phyloP scores from a whole-genome alignment of 2,888 invertebrate species.

The Morinoia aosen region DNA sequence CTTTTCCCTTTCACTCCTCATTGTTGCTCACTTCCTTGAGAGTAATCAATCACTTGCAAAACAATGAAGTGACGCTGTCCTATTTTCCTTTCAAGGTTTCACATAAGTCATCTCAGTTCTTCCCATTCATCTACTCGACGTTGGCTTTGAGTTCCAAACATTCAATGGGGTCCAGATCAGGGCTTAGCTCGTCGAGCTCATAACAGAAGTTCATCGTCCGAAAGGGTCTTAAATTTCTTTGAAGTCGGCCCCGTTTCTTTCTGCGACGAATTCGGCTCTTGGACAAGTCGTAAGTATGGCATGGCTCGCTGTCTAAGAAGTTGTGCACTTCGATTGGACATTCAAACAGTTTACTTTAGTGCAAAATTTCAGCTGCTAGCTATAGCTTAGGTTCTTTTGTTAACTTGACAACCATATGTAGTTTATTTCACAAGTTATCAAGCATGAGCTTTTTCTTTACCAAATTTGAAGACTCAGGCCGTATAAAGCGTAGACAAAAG shows the following conservation, averaged over 20 bases:
- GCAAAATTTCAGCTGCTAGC: no score
- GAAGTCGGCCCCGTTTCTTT: not conserved
- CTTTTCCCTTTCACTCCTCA: no score
- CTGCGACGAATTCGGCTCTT: not conserved
- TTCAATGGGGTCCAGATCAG: not conserved
- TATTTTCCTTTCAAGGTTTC: not conserved
- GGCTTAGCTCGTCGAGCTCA: not conserved
- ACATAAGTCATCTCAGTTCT: not conserved
- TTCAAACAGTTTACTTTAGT: no score
- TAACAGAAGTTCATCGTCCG: not conserved
- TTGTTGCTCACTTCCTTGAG: no score
- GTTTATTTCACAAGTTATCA: no score
- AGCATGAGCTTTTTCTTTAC: no score
- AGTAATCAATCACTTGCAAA: not conserved
- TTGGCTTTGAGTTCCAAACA: not conserved
- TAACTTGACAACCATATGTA: no score
- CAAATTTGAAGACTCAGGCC: no score
- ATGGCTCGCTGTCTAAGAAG: no score
- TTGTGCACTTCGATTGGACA: no score
- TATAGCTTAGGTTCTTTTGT: no score
- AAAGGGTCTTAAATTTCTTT: not conserved
- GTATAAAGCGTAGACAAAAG: no score
- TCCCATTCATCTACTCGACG: not conserved
- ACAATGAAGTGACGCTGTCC: not conserved
- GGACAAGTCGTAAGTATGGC: not conserved